Evolutionary conservation across 2,113 vertebrate species (phyloP), one percentile per base, ranked within the genome.

Genomic region (Trochalopteron elliotii): DNA sequence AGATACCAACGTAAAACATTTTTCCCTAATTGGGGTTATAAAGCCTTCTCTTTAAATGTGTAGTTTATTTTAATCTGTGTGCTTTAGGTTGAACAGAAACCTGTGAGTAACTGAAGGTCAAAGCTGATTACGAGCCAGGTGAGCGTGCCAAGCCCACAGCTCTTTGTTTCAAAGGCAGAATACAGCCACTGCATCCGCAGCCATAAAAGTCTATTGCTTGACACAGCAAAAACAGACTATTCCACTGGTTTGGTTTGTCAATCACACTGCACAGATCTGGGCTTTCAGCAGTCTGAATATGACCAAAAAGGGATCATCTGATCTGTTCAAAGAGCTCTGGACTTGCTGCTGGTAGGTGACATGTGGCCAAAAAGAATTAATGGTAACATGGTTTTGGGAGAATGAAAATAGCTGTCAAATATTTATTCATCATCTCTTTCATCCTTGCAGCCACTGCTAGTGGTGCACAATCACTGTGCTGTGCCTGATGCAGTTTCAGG

Each of bases 281-380:
- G 30, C 30, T 88, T 74, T 84, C 65, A 75, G 44, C 45, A 82
- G 40, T 12, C 19, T 68, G 33, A 86, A 59, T 60, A 40, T 15
- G 12, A 68, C 33, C 4, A 2, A 71, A 78, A 65, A 49, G 9
- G 20, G n/a, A 37, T 76, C 42, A 45, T 33, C 13, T n/a, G 37
- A 9, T 8, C 3, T 53, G 25, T 77, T 50, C 0, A 0, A 37
- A 37, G 42, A 39, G 20, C 20, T 95, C 24, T 0, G 1, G 5
- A 14, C 35, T 49, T 11, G 2, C n/a, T 77, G 53, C 31, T 45
- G 53, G 40, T 31, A 61, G 35, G 21, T 55, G 31, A 45, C 15
- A 17, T 0, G 1, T 52, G 55, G 40, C 44, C 52, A 61, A 57
- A 89, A 76, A 30, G 13, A 45, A 24, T 67, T 50, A 60, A 49